A percentile compares a stretch with the other conserved stretches of the same genome.
Conservation (phyloP, 92 coral and sea anemone species). For the Siderastrea siderea region DNA sequence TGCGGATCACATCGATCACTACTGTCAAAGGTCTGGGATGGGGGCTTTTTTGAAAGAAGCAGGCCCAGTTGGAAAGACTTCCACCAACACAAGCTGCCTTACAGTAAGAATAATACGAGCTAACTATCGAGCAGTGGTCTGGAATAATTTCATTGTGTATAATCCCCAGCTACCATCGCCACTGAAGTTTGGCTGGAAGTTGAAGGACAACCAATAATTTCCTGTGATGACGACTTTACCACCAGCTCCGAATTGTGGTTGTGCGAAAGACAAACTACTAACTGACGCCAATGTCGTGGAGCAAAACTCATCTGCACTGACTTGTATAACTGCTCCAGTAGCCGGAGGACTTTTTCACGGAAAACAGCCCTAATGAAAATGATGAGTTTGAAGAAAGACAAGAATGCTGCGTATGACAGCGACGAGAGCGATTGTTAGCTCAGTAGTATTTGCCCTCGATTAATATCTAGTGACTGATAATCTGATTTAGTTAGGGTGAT, state of each 20-base stretch:
- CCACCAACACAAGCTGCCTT: too few relatives aligned
- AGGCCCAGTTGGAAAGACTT: not conserved
- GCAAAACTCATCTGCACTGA: slow-evolving; percentile 40
- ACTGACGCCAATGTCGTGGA: slow-evolving; percentile 44
- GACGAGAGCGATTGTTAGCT: slow-evolving; percentile 5
- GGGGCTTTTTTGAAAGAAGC: too few relatives aligned
- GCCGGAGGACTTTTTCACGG: not conserved
- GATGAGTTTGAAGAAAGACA: slow-evolving; percentile 10
- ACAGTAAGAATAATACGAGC: too few relatives aligned
- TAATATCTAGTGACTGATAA: slow-evolving; percentile 3
- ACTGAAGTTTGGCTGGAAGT: not conserved
- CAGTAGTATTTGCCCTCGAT: not conserved
- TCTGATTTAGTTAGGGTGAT: slow-evolving; percentile 11
- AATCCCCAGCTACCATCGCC: too few relatives aligned
- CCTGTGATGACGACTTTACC: slow-evolving; percentile 30
- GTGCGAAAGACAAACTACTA: slow-evolving; percentile 33
- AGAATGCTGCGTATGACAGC: slow-evolving; percentile 23
- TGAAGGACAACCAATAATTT: slow-evolving; percentile 19
- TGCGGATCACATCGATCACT: too few relatives aligned
- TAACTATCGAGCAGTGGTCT: not conserved
- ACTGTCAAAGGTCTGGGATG: too few relatives aligned
- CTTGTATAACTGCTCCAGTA: slow-evolving; percentile 31
- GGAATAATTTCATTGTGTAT: not conserved
- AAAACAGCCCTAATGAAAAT: slow-evolving; percentile 9
- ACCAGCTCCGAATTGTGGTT: slow-evolving; percentile 49